Evolutionary conservation across 2,113 vertebrate genomes (phyloP).

Genomic region (Crotalus helleri): DNA sequence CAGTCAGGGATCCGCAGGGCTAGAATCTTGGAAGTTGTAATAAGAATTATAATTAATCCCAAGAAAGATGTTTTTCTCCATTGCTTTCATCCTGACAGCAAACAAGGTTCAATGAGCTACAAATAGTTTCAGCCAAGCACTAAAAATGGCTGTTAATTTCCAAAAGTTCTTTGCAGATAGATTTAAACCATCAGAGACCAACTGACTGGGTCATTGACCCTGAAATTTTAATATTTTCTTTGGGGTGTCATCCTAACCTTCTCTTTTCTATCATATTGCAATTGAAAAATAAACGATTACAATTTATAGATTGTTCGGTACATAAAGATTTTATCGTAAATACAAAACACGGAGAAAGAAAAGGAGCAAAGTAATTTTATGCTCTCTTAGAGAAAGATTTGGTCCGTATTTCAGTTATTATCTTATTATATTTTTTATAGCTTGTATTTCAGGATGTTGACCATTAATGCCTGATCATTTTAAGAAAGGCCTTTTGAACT

Average conservation of each 20-base stretch:
- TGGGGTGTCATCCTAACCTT: neutral
- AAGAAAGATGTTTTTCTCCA: neutral
- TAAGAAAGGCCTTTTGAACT: neutral
- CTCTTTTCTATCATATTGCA: neutral
- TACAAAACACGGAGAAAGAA: neutral
- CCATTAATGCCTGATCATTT: neutral
- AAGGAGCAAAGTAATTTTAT: neutral
- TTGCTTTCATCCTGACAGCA: neutral
- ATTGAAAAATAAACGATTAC: neutral
- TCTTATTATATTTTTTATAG: neutral
- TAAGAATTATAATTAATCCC: neutral
- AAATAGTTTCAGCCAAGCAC: neutral
- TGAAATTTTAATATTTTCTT: neutral
- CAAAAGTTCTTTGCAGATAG: neutral
- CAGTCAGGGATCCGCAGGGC: neutral
- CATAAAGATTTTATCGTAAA: neutral
- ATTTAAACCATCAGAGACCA: neutral
- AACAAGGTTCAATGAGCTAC: neutral
- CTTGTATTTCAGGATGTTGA: neutral
- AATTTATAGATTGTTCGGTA: neutral
- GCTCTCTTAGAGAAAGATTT: neutral
- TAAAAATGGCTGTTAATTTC: neutral
- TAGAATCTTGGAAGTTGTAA: neutral
- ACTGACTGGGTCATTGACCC: neutral
- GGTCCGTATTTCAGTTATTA: neutral